These are phyloP conservation scores for Glossosoma conforme DNA, from an alignment of 1,140 invertebrate species.

Conservation along the genomic window DNA sequence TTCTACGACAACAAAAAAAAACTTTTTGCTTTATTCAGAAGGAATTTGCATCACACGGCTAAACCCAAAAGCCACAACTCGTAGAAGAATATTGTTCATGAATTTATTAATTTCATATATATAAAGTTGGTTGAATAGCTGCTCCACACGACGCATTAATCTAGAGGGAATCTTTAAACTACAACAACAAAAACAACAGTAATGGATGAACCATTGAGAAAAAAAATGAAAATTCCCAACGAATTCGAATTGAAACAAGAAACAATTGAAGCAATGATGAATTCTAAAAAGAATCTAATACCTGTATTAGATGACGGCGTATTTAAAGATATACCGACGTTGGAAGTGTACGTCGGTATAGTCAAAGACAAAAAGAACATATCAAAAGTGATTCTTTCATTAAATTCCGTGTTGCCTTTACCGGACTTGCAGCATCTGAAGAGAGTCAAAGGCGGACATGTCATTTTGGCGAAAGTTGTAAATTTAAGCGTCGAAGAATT, in stretches of 20 bases:
- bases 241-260: background rate
- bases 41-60: no score
- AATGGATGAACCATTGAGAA: slow-evolving; percentile 16
- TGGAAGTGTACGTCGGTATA: slow-evolving; percentile 55
- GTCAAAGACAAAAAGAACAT: slow-evolving; percentile 58
- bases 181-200: background rate
- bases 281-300: slow-evolving; percentile 15
- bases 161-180: slow-evolving; percentile 3
- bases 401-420: slow-evolving; percentile 55
- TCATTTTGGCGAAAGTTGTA: no score
- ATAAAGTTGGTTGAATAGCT: no score
- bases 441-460: no score
- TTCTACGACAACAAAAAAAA: no score
- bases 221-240: slow-evolving; percentile 8
- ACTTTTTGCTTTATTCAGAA: no score
- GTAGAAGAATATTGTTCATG: no score
- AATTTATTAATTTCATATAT: no score
- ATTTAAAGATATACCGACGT: slow-evolving; percentile 37
- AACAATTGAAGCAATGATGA: slow-evolving; percentile 1
- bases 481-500: no score
- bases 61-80: no score
- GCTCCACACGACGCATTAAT: no score
- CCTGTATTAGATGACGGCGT: slow-evolving; percentile 18
- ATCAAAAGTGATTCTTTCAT: slow-evolving; percentile 55
- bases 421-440: slow-evolving; percentile 67